These are phyloP conservation scores for Parnassius mnemosyne DNA, from an alignment of 2,888 invertebrate genomes.

Conservation along the genomic window DNA sequence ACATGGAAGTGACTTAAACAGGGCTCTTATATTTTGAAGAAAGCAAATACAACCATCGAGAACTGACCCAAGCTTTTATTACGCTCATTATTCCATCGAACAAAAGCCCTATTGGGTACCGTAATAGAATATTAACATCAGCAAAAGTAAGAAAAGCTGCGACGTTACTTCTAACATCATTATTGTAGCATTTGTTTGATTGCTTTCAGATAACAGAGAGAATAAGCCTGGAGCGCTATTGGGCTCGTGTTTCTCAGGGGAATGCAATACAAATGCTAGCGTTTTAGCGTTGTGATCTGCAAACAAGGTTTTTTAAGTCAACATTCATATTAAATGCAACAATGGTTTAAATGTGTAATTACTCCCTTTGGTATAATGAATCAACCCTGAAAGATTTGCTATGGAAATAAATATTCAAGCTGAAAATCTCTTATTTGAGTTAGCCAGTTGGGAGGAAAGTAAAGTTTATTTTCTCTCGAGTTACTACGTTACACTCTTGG, in stretches of 20 bases:
- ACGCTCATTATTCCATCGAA: constrained; percentile 43
- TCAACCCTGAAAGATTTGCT: constrained; percentile 9
- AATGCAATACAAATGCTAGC: constrained; percentile 55
- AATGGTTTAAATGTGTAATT: constrained; percentile 17
- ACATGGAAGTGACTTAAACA: constrained; percentile 1
- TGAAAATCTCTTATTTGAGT: background rate
- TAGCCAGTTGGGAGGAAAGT: too few relatives aligned
- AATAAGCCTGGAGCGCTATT: constrained; percentile 47
- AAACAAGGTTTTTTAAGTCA: constrained; percentile 26
- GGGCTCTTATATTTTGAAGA: constrained; percentile 12
- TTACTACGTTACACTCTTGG: too few relatives aligned
- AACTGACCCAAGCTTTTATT: constrained; percentile 32
- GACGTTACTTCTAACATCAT: constrained; percentile 49
- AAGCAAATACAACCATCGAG: constrained; percentile 16
- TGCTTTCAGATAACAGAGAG: constrained; percentile 55
- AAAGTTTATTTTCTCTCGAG: too few relatives aligned
- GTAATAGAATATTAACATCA: constrained; percentile 44
- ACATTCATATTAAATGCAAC: constrained; percentile 22
- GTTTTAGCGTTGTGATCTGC: constrained; percentile 35
- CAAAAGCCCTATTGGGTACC: constrained; percentile 41
- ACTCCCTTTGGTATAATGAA: constrained; percentile 8
- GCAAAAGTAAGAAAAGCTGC: constrained; percentile 48
- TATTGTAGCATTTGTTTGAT: constrained; percentile 60
- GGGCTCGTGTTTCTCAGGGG: constrained; percentile 53
- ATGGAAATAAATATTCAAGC: constrained; percentile 7